Evolutionary conservation across 2,113 vertebrate genomes (phyloP).

Genomic region (Ophiodon elongatus): DNA sequence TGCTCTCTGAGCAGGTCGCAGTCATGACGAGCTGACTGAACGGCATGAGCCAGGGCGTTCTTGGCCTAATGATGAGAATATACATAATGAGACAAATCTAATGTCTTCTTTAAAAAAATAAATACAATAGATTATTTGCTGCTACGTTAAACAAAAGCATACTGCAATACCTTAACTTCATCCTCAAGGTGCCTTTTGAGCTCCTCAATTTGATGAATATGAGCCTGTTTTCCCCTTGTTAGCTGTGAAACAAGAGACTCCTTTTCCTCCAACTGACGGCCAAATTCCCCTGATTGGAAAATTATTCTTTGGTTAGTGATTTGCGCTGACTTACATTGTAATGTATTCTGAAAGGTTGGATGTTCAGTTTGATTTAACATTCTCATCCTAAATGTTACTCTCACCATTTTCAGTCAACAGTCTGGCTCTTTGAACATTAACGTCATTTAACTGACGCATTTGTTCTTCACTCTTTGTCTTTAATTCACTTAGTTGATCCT

Average conservation of each 20-base stretch:
- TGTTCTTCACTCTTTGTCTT: constrained; percentile 92
- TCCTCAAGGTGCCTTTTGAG: constrained; percentile 88
- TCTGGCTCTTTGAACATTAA: constrained; percentile 85
- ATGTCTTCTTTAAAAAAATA: background rate
- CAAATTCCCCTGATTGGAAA: constrained; percentile 81
- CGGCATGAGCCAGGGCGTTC: constrained; percentile 75
- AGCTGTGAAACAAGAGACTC: constrained; percentile 82
- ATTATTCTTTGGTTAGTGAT: background rate
- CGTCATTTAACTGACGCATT: constrained; percentile 86
- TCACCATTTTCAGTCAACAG: constrained; percentile 85
- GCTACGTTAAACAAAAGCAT: background rate
- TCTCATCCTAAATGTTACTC: background rate
- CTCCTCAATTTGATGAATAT: constrained; percentile 88
- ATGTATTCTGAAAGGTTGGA: background rate
- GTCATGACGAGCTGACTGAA: constrained; percentile 84
- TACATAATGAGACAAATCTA: background rate
- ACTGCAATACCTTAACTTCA: constrained; percentile 84
- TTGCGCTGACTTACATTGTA: background rate
- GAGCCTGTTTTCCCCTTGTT: constrained; percentile 87
- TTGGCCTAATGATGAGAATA: constrained; percentile 60
- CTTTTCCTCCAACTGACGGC: constrained; percentile 87
- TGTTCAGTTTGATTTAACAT: background rate
- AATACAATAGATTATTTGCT: background rate
- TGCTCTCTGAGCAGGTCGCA: constrained; percentile 85
- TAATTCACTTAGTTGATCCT: constrained; percentile 91